Base-by-base conservation (phyloP, 92 coral and sea anemone genomes). In the Porites evermanni region DNA sequence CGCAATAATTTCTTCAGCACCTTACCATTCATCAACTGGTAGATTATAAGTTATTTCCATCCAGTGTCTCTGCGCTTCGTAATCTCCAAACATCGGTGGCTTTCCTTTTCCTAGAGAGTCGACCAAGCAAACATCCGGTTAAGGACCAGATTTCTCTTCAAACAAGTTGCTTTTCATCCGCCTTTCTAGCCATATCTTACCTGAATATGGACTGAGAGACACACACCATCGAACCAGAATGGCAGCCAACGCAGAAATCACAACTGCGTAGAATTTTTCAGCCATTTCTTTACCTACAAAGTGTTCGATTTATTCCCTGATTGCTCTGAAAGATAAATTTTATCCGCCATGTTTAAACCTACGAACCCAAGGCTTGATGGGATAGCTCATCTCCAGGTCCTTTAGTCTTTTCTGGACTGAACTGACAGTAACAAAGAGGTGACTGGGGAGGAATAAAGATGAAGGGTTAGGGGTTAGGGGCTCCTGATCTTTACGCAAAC, bases 11-110 rank as follows among this genome's bases (percentile, higher is more conserved):
- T 26, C 20, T 14, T 9, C 54, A 20, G 5, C 8, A 13, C 53
- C 53, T 79, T 90, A 97, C 99, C 99, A 97, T 79, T 97, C 94
- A 76, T 90, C 83, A 79, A 87, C 72, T 13, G 99, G 99, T 17
- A 97, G 89, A 75, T 97, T 93, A 70, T 88, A 91, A 12, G 99
- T 93, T 38, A 97, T 95, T 63, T 97, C 99, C 94, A 95, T 96
- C 99, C 99, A 97, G 80, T 97, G 99, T 77, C 99, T 88, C 86
- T 97, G 99, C 12, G 99, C 99, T 86, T 97, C 99, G 69, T 93
- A 97, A 80, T 97, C 99, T 12, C 99, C 99, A 95, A 81, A 95
- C 98, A 97, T 91, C 68, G 99, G 99, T 9, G 93, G 89, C 72
- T 93, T 95, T 61, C 98, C 98, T 53, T 92, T 91, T 1, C 99